Evolutionary conservation across 2,797 vertebrate species (phyloP).

Genomic region (Falco naumanni): DNA sequence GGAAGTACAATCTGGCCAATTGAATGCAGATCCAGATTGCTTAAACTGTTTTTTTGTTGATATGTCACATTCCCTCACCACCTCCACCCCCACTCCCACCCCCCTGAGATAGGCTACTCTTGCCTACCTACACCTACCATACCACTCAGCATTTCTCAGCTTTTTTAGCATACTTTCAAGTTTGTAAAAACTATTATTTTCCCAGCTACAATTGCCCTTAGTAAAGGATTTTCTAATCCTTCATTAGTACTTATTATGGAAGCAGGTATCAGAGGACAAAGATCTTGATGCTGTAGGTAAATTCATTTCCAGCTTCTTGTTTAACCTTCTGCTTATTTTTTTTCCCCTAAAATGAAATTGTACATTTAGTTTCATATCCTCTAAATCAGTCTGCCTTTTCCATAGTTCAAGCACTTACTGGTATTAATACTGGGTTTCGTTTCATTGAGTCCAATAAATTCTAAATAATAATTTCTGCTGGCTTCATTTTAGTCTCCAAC

Average conservation of each 20-base stretch:
- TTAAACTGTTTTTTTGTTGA: not conserved
- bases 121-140: not conserved
- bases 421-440: not conserved
- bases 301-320: not conserved
- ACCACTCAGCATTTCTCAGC: not conserved
- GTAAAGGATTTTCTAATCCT: not conserved
- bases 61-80: not conserved
- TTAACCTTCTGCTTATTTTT: not conserved
- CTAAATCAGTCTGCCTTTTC: not conserved
- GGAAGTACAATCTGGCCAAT: not conserved
- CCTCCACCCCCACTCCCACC: not conserved
- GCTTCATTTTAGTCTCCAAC: not conserved
- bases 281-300: not conserved
- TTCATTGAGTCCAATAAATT: not conserved
- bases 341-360: not conserved
- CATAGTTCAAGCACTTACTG: not conserved
- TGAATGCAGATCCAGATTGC: constrained; percentile 16
- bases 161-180: not conserved
- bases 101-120: not conserved
- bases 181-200: not conserved
- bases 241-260: not conserved
- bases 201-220: not conserved
- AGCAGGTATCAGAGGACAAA: not conserved
- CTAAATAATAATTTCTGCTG: not conserved
- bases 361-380: not conserved